Percentiles rank a stretch among this genome's conserved stretches.
These are phyloP conservation scores for Telmatherina bonti DNA, from an alignment of 2,797 vertebrate species.

Conservation along the genomic window DNA sequence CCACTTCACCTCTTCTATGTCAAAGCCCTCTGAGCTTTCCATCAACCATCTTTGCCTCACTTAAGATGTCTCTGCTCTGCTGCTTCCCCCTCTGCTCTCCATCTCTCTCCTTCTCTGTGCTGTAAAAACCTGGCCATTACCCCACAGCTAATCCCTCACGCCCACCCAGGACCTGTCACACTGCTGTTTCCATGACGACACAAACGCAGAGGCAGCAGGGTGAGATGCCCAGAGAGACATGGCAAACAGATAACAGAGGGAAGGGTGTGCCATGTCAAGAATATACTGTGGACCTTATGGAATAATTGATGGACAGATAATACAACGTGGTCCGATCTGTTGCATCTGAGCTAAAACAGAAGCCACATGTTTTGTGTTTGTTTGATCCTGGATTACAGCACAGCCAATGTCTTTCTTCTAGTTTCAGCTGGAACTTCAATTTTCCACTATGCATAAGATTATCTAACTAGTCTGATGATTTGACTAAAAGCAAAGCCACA, in stretches of 20 bases:
- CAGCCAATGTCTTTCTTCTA: not conserved
- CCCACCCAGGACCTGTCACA: constrained; percentile 83
- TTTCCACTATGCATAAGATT: not conserved
- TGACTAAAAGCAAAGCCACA: not conserved
- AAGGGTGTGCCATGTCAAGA: constrained; percentile 58
- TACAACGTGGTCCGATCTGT: constrained; percentile 20
- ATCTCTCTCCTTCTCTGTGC: constrained; percentile 37
- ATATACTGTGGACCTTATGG: constrained; percentile 41
- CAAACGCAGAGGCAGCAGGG: constrained; percentile 77
- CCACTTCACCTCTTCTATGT: constrained; percentile 57
- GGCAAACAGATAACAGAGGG: constrained; percentile 67
- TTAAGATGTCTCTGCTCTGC: constrained; percentile 36
- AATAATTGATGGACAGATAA: constrained; percentile 57
- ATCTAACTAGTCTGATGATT: not conserved
- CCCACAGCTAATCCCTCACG: constrained; percentile 81
- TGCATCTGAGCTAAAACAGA: constrained; percentile 24
- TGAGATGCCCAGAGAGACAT: constrained; percentile 79
- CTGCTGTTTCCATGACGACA: constrained; percentile 83
- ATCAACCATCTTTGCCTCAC: constrained; percentile 52
- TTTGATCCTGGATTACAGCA: not conserved
- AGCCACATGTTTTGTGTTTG: constrained; percentile 13
- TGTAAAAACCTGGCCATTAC: constrained; percentile 81
- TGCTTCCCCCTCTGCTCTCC: constrained; percentile 11
- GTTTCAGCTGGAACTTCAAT: not conserved
- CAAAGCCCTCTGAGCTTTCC: constrained; percentile 60